phyloP scores from a whole-genome alignment of 2,888 invertebrate genomes.

The Chydorus sphaericus region DNA sequence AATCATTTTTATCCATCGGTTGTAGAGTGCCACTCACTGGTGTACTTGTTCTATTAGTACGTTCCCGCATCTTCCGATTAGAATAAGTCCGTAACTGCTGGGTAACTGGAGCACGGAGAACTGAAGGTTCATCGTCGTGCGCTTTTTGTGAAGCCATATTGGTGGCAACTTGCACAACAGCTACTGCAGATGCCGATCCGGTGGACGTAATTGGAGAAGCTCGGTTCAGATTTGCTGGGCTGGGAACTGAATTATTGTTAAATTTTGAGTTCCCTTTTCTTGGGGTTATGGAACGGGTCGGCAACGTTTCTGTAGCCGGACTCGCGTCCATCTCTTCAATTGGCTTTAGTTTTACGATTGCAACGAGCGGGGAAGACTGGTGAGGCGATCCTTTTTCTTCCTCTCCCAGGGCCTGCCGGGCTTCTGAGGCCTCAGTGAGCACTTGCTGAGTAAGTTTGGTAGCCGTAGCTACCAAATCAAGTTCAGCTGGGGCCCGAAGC shows the following conservation, averaged over 20 bases:
- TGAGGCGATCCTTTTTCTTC: background rate
- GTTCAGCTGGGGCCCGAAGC: background rate
- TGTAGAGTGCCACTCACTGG: background rate
- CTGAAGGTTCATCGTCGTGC: slow-evolving; percentile 64
- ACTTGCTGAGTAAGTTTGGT: background rate
- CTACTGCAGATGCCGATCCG: slow-evolving; percentile 35
- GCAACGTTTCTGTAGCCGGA: background rate
- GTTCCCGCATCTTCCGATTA: slow-evolving; percentile 54
- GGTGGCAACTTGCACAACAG: slow-evolving; percentile 43
- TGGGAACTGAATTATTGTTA: background rate
- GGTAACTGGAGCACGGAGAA: slow-evolving; percentile 62
- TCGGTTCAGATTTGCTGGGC: background rate
- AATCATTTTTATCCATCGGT: background rate
- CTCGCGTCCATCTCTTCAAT: background rate
- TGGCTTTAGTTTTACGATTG: background rate
- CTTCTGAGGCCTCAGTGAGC: slow-evolving; percentile 10
- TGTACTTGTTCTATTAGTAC: slow-evolving; percentile 48
- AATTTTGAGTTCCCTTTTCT: background rate
- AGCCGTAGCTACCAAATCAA: background rate
- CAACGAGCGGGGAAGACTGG: background rate
- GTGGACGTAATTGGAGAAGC: slow-evolving; percentile 38
- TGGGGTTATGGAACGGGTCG: background rate
- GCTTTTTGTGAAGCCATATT: slow-evolving; percentile 54
- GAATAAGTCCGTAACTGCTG: slow-evolving; percentile 62
- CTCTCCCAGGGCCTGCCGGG: slow-evolving; percentile 11